phyloP scores from a whole-genome alignment of 2,797 vertebrate species.

The Peromyscus aztecus region DNA sequence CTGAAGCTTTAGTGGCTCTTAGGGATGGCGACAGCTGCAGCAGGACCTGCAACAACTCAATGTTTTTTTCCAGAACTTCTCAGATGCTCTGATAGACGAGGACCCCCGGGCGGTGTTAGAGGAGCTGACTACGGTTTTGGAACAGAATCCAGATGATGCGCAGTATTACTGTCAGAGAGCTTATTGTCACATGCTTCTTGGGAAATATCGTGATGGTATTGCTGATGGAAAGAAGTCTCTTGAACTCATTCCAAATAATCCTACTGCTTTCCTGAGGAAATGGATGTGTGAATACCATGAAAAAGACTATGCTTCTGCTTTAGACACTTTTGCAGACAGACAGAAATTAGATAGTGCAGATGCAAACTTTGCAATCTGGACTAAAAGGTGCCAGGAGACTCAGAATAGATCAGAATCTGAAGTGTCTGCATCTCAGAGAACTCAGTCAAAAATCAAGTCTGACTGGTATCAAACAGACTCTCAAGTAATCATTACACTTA shows the following conservation, averaged over 20 bases:
- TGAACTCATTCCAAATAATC: conserved; percentile 88
- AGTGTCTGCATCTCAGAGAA: too few relatives aligned
- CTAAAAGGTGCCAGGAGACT: conserved; percentile 93
- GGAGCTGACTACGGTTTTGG: conserved; percentile 93
- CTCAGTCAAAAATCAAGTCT: conserved; percentile 72
- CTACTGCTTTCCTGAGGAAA: conserved; percentile 89
- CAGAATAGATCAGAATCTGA: conserved; percentile 85
- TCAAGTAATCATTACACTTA: conserved; percentile 94
- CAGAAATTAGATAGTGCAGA: conserved; percentile 93
- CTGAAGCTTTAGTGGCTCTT: not conserved
- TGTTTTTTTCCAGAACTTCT: conserved; percentile 78
- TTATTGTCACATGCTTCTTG: conserved; percentile 95
- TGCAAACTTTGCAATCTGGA: conserved; percentile 92
- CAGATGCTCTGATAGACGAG: conserved; percentile 84
- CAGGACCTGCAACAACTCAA: conserved; percentile 46
- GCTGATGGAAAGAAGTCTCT: conserved; percentile 89
- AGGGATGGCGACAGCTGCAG: conserved; percentile 76
- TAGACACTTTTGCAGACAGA: conserved; percentile 93
- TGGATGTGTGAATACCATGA: conserved; percentile 96
- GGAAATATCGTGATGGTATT: conserved; percentile 93
- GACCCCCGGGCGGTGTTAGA: conserved; percentile 85
- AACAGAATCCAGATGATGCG: conserved; percentile 91
- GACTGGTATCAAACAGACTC: conserved; percentile 98
- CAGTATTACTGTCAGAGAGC: conserved; percentile 96
- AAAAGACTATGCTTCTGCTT: conserved; percentile 92